Evolutionary conservation across 1,140 invertebrate genomes (phyloP), one percentile per base, ranked within the genome.

Genomic region (Cotesia typhae): DNA sequence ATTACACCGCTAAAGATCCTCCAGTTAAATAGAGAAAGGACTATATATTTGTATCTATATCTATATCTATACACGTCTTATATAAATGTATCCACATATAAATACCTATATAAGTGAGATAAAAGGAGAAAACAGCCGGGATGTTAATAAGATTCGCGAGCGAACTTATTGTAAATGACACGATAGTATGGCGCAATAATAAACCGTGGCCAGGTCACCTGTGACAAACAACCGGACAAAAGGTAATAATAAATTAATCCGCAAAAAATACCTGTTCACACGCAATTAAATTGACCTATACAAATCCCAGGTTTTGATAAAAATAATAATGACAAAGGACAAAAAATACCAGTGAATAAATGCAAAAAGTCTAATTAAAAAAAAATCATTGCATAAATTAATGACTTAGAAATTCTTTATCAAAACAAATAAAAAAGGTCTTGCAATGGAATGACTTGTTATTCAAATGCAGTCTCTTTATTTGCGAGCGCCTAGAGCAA

Each of bases 401-500:
- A 47, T 47, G 5, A 47, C 6, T 41, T 41, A 47, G 10, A 47
- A 47, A 47, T 47, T 47, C 41, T 47, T 47, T 4, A 57, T 14
- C 5, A 57, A 57, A 20, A 57, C 60, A 63, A 37, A 37, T 37
- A 63, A 67, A 53, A 66, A n/a, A 41, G 2, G 17, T 52, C 14
- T 28, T 4, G 41, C 28, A 28, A 28, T 28, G 52, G 36, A 67
- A 52, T 71, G 51, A 71, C 64, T 72, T 41, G 70, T 67, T 72
- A 66, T 67, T 67, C 65, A 72, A 72, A 67, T 72, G 70, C 17
- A 69, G 63, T 63, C 75, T 77, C 75, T 83, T 85, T 85, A 85
- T 85, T 84, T 85, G 83, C 83, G 84, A 85, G 77, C 78, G 83
- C 83, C 83, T 75, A 36, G 41, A 78, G 83, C 81, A 79, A 79